These are phyloP conservation scores for Dynastes tityus DNA, from an alignment of 2,888 invertebrate species.

Conservation along the genomic window DNA sequence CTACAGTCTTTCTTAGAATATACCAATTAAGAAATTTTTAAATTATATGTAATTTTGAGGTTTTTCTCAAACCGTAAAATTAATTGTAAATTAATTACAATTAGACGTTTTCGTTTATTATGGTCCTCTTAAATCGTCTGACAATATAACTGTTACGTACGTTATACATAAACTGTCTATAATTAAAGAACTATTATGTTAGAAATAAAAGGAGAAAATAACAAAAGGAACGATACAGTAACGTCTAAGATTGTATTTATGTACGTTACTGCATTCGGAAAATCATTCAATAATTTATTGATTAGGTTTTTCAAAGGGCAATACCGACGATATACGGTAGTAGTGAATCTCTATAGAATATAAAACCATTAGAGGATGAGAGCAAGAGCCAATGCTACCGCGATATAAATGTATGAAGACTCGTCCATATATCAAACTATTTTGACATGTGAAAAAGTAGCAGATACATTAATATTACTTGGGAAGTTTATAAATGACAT, in stretches of 20 bases:
- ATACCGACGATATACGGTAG: constrained; percentile 55
- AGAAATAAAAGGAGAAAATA: not conserved
- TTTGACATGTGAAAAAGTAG: constrained; percentile 66
- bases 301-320: constrained; percentile 51
- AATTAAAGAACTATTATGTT: constrained; percentile 21
- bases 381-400: constrained; percentile 63
- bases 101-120: constrained; percentile 49
- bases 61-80: constrained; percentile 59
- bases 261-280: not conserved
- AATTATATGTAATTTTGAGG: constrained; percentile 67
- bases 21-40: constrained; percentile 67
- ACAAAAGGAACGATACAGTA: not conserved
- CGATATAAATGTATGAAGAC: constrained; percentile 61
- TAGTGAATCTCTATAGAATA: constrained; percentile 60
- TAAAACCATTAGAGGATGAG: constrained; percentile 61
- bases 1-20: constrained; percentile 65
- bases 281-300: constrained; percentile 46
- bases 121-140: constrained; percentile 42
- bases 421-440: constrained; percentile 65
- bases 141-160: constrained; percentile 26
- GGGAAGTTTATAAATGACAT: constrained; percentile 63
- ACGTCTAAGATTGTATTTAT: not conserved
- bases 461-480: constrained; percentile 64
- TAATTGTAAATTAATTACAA: constrained; percentile 65
- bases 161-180: constrained; percentile 2